Evolutionary conservation across 2,113 vertebrate genomes (phyloP), one percentile per base, ranked within the genome.

Genomic region (Pomatorhinus ruficollis): DNA sequence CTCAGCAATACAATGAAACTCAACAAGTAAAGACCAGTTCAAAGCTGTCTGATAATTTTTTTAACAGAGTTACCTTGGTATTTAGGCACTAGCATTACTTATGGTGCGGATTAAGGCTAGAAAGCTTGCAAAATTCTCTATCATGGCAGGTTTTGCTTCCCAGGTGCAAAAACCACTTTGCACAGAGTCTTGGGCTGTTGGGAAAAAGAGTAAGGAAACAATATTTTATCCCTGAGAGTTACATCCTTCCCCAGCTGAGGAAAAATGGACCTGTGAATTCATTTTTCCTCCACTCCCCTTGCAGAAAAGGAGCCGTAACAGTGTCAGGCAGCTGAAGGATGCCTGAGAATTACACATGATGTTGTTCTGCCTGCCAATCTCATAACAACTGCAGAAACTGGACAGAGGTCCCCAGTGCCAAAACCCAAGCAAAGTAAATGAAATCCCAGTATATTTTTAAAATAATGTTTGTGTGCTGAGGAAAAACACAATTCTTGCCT

Each of bases 1-100:
- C 93, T 92, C 90, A 40, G 68, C 53, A 56, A 87, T 47, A 97
- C 81, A 97, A 89, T 93, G 89, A 93, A 96, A 92, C 87, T 95
- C 91, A 97, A 70, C 96, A 97, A 97, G 96, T 93, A 87, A 97
- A 96, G 90, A 97, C 96, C 92, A 97, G 96, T 97, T 97, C 93
- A 97, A 97, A 97, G 97, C 87, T 24, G 17, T 39, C 33, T 54
- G 44, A 40, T 71, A 19, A 11, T 86, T 50, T 47, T 77, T 72
- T 77, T 33, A 86, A 52, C 57, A 76, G 20, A 77, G 40, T 79
- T 96, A 81, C 50, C 15, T 96, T 69, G 31, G 64, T 96, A 60
- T 96, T 97, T 94, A 97, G 65, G 95, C 69, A 80, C 18, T 50
- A 88, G 63, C 57, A 79, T 87, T 90, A 96, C 68, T 96, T 93